Evolutionary conservation across 2,113 vertebrate genomes (phyloP).

Genomic region (Speoplatyrhinus poulsoni): DNA sequence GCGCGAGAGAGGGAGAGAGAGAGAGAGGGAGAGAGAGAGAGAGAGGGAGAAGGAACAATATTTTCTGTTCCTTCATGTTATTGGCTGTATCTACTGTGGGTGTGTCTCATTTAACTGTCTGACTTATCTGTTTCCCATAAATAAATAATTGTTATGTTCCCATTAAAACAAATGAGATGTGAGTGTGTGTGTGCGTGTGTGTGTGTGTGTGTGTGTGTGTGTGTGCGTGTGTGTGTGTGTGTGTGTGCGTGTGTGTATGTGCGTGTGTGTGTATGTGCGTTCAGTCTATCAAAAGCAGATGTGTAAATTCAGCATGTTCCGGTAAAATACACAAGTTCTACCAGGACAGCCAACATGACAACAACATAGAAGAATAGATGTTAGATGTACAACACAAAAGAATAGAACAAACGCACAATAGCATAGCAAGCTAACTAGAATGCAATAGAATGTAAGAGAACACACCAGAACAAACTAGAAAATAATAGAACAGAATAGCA

Average conservation of each 20-base stretch:
- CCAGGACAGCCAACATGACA: no score
- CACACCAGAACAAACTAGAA: no score
- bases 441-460: no score
- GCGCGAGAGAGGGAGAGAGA: not conserved
- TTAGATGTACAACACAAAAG: no score
- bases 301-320: not conserved
- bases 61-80: not conserved
- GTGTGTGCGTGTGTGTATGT: not conserved
- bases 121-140: not conserved
- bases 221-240: not conserved
- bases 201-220: not conserved
- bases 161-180: not conserved
- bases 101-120: not conserved
- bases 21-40: not conserved
- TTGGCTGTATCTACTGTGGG: not conserved
- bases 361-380: no score
- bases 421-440: no score
- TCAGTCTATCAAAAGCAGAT: conserved; percentile 1
- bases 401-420: no score
- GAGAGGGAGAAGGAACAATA: not conserved
- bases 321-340: no score
- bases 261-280: conserved; percentile 9
- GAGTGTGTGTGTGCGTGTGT: not conserved
- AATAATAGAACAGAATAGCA: no score
- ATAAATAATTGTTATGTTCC: no score